Base-by-base conservation (phyloP, 1,140 invertebrate species). In the Varroa destructor region DNA sequence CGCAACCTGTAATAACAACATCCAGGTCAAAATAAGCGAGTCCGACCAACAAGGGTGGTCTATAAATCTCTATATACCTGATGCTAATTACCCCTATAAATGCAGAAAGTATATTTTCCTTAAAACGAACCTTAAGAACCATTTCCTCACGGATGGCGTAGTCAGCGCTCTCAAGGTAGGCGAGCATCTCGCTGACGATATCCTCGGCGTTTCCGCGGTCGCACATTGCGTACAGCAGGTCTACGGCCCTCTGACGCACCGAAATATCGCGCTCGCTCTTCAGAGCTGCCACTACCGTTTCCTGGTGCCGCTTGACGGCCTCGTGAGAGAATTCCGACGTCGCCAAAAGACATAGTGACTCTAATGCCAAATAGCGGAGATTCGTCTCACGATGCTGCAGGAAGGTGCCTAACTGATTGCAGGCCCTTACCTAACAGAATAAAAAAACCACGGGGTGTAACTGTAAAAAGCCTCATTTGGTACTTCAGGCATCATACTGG, bases 141-240 rank as follows among this genome's bases (percentile, higher is more conserved):
- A 99, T 99, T 83, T 99, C 97, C 82, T 99, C 97, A 76, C 96
- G 85, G 77, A 99, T 99, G 36, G 96, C 98, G 82, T 99, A 99
- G 82, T 99, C 97, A 46, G 97, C 96, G 14, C 94, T 96, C 84
- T 99, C 96, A 73, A 99, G 82, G 80, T 99, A 99, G 77, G 93
- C 90, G 55, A 99, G 83, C 97, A 99, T 99, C 82, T 99, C 96
- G 79, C 95, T 91, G 1, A 99, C 97, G 80, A 99, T 99, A 82
- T 99, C 94, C 81, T 97, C 95, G 12, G 96, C 93, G 82, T 99
- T 99, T 71, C 90, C 93, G 77, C 96, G 90, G 81, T 99, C 97
- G 82, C 97, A 99, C 96, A 99, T 99, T 14, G 97, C 97, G 81
- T 99, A 99, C 0, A 99, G 80, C n/a, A 99, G 82, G 82, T 99